Base-by-base conservation (phyloP, 1,140 invertebrate species). In the Nasonia vitripennis region DNA sequence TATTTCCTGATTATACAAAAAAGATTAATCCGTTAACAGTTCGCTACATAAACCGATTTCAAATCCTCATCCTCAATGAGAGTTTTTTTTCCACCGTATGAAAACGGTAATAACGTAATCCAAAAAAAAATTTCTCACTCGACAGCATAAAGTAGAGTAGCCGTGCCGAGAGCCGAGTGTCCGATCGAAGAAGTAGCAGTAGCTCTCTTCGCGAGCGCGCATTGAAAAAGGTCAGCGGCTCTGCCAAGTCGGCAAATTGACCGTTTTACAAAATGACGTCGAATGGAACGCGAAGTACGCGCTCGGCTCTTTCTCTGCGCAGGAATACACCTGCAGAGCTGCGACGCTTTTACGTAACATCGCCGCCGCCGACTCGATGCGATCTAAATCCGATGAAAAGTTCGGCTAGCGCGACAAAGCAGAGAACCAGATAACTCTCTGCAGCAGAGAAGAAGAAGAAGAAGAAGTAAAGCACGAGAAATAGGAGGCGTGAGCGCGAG, bases 271-370 rank as follows among this genome's bases (percentile, higher is more conserved):
- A 75, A 83, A 83, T 83, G 85, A 86, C 85, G 85, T 86, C 27
- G 81, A 79, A 79, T 68, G 78, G 81, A 87, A 86, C 70, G 82
- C 75, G 41, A 70, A 73, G 71, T 78, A 85, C 78, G 68, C 79
- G 81, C 74, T 10, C 27, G 17, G 3, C 68, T 81, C 41, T 10
- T 67, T 82, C 78, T 82, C 77, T 81, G 78, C 71, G 84, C 73
- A 88, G 88, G 88, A 88, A 87, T 83, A 89, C 89, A 88, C 88
- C 82, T 83, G 68, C 31, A 71, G 80, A 86, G 78, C 67, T 17
- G 68, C 23, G 68, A n/a, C 20, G 86, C 84, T 87, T 71, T 84
- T 84, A 84, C 83, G 83, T 84, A 84, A 84, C 78, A 12, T 6
- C 45, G 80, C 74, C 82, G 85, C 83, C 41, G 85, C 84, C 75